These are phyloP conservation scores for Polymixis lichenea DNA, from an alignment of 2,888 invertebrate species.

Conservation along the genomic window DNA sequence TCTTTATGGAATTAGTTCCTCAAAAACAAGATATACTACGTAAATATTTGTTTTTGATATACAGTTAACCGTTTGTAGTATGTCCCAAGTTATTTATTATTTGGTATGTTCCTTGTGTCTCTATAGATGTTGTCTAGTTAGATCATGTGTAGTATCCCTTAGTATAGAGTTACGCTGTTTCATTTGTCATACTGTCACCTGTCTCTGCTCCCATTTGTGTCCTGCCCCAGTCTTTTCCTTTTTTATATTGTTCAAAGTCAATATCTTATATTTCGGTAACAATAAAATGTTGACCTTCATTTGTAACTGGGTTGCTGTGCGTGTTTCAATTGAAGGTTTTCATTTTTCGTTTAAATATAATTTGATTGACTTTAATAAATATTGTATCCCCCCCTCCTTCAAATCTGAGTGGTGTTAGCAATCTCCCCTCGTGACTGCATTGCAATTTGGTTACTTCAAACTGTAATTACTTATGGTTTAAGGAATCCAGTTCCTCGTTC, in stretches of 20 bases:
- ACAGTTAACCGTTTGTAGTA: constrained; percentile 50
- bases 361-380: constrained; percentile 75
- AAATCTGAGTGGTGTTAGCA: constrained; percentile 85
- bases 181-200: constrained; percentile 67
- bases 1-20: constrained; percentile 36
- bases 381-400: constrained; percentile 68
- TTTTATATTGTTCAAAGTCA: constrained; percentile 78
- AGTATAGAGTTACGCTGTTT: constrained; percentile 68
- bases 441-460: constrained; percentile 90
- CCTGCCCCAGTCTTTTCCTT: constrained; percentile 64
- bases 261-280: constrained; percentile 68
- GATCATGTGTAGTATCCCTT: constrained; percentile 70
- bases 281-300: constrained; percentile 80
- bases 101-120: constrained; percentile 66
- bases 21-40: constrained; percentile 32
- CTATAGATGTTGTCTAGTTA: constrained; percentile 70
- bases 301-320: constrained; percentile 70
- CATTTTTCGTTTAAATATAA: constrained; percentile 73
- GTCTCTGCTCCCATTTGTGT: constrained; percentile 66
- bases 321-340: constrained; percentile 82
- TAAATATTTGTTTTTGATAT: constrained; percentile 51
- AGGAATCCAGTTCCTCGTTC: constrained; percentile 89
- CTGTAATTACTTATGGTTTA: constrained; percentile 90
- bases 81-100: constrained; percentile 56
- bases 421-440: constrained; percentile 91